Evolutionary conservation across 2,797 vertebrate species (phyloP).

Genomic region (Rhinatrema bivittatum): DNA sequence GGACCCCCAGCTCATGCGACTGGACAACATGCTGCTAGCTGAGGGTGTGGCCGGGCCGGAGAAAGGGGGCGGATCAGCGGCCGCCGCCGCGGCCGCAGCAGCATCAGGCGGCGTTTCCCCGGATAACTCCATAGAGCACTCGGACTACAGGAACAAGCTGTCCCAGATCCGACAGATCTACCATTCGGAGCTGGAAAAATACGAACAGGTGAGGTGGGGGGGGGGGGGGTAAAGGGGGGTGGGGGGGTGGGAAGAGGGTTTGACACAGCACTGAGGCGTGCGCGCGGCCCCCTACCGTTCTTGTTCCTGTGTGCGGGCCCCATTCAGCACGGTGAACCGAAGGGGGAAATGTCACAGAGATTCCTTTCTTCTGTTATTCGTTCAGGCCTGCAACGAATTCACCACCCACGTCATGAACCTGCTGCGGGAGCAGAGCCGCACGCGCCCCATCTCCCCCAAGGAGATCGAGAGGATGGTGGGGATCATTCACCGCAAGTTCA

Average conservation of each 20-base stretch:
- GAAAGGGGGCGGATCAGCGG: slow-evolving; percentile 81
- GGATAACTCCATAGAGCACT: slow-evolving; percentile 87
- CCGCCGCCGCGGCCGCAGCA: slow-evolving; percentile 78
- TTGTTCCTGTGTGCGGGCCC: slow-evolving; percentile 91
- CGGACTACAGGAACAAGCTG: slow-evolving; percentile 91
- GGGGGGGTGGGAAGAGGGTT: too few species aligned
- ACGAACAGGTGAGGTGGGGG: slow-evolving; percentile 76
- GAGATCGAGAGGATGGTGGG: slow-evolving; percentile 90
- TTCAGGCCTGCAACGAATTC: slow-evolving; percentile 84
- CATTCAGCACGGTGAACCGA: slow-evolving; percentile 83
- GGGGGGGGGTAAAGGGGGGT: slow-evolving; percentile 51
- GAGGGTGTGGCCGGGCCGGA: slow-evolving; percentile 87
- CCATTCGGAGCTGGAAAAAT: slow-evolving; percentile 92
- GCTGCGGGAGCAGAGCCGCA: slow-evolving; percentile 84
- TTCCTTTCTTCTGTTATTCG: neutral
- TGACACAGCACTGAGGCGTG: too few species aligned
- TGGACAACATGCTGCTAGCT: slow-evolving; percentile 90
- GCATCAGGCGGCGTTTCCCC: slow-evolving; percentile 77
- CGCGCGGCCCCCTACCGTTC: too few species aligned
- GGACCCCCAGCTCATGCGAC: slow-evolving; percentile 83
- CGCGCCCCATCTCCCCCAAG: slow-evolving; percentile 77
- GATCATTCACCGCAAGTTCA: slow-evolving; percentile 92
- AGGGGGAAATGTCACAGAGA: too few species aligned
- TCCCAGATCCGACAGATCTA: slow-evolving; percentile 91
- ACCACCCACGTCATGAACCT: slow-evolving; percentile 91